Evolutionary conservation across 2,113 vertebrate genomes (phyloP), one percentile per base, ranked within the genome.

Genomic region (Amphiprion percula): DNA sequence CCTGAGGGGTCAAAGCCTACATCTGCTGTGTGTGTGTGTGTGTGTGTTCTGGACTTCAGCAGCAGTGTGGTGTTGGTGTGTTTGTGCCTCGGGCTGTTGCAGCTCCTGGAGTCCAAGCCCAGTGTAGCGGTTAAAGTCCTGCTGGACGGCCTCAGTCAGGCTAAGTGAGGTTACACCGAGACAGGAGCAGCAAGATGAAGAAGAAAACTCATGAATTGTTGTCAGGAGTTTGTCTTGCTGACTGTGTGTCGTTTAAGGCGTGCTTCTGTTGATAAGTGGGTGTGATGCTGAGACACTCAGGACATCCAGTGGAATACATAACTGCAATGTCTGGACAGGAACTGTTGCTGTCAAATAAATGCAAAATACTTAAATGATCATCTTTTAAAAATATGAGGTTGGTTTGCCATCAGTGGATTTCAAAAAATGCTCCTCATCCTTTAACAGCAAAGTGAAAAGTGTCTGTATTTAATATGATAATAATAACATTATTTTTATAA

Each of bases 91-190:
- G 6, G 83, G 91, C 85, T 87, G 82, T 88, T 92, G 83, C 77
- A 82, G 76, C 88, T 91, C 77, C 88, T 91, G 90, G 76, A 88
- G 89, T 91, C 65, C 53, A 63, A 87, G 81, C 73, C 85, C 77
- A 88, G 37, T 86, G 87, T 92, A 89, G 88, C 88, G 82, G 90
- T 88, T 91, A 92, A 92, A 91, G 79, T 90, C 90, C 90, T 91
- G 88, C 90, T 90, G 91, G 85, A 92, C 70, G 1, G 74, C 74
- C 64, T 65, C 75, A 26, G 67, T 70, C 37, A 6, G 67, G 74
- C 85, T 74, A 76, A 71, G 79, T 65, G 77, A 82, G 65, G 61
- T 76, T 50, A 66, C 79, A 46, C 67, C 30, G 70, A 79, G 63
- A 80, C 84, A 54, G 70, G 68, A 53, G 46, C 70, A 65, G 67